Evolutionary conservation across 2,113 vertebrate genomes (phyloP), one percentile per base, ranked within the genome.

Genomic region (Brachirus orientalis): DNA sequence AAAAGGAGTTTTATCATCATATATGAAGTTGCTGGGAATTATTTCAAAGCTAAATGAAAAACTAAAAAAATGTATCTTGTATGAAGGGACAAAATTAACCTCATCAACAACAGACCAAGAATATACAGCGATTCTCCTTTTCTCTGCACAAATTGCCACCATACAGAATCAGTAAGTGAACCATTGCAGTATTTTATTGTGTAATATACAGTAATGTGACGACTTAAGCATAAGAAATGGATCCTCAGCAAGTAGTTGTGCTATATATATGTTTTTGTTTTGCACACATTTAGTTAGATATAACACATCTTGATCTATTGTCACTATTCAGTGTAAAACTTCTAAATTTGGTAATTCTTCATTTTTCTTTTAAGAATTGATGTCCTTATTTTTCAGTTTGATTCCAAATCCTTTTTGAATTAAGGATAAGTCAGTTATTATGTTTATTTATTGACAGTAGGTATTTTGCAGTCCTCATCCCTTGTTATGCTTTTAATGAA

Each of bases 1-100:
- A 57, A 41, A 73, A 70, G 6, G 33, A 35, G 45, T 77, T 81
- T 77, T 60, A 69, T 76, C 18, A 61, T 72, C 51, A 20, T 60
- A 20, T 60, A 44, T 17, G 37, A 60, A 28, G 37, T 47, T 65
- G 40, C 44, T 58, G 48, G 43, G 59, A 59, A 63, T 40, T 1
- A 14, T 59, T 37, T 59, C 54, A 61, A 62, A 72, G 41, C 10
- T 28, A 28, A 28, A 47, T 63, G 16, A 56, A 54, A 33, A 4
- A 10, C 20, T 52, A 13, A 28, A 40, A 47, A 9, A 67, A 45
- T 4, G 6, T 28, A 28, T 28, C 28, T 28, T 28, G 28, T 28
- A 6, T 28, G 28, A 28, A 28, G 1, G 20, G 46, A 67, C 38
- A 22, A 46, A 75, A 72, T 18, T 0, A 63, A 33, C 18, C 28